Conservation (phyloP, 2,797 vertebrate genomes). For the Steatocranus sp. region DNA sequence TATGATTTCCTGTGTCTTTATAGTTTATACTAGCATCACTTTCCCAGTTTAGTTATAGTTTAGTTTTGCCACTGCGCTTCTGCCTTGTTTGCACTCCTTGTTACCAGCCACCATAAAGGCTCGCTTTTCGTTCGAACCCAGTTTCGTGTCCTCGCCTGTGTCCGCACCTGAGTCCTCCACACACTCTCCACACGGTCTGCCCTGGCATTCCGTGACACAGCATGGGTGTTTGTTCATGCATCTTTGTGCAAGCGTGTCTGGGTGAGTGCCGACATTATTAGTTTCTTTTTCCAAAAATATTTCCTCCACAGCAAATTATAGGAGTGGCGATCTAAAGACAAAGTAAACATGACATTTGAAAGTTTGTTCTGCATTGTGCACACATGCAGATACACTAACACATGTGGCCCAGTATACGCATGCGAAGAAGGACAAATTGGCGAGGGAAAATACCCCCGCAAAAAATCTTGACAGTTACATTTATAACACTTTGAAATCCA, state of each 20-base stretch:
- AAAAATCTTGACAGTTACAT: neutral
- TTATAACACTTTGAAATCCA: neutral
- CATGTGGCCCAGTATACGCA: neutral
- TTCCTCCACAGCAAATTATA: slow-evolving; percentile 14
- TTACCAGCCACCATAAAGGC: too few species aligned
- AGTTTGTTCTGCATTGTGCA: neutral
- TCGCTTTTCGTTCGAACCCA: too few species aligned
- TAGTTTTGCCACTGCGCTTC: too few species aligned
- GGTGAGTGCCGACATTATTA: slow-evolving; percentile 2
- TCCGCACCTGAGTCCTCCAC: too few species aligned
- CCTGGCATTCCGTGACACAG: too few species aligned
- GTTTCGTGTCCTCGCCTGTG: too few species aligned
- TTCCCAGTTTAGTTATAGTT: too few species aligned
- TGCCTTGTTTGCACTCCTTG: too few species aligned
- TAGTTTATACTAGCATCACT: too few species aligned
- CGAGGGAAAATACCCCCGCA: neutral
- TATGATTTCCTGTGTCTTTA: too few species aligned
- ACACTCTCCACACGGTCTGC: too few species aligned
- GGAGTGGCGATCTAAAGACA: slow-evolving; percentile 6
- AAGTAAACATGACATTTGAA: neutral
- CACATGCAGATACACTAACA: neutral
- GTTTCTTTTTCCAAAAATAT: slow-evolving; percentile 16
- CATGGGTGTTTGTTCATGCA: neutral
- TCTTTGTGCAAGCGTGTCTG: neutral
- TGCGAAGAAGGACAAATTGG: neutral